A percentile compares a stretch with the other conserved stretches of the same genome.
Evolutionary conservation across 2,113 vertebrate species (phyloP).

Genomic region (Elanoides forficatus): DNA sequence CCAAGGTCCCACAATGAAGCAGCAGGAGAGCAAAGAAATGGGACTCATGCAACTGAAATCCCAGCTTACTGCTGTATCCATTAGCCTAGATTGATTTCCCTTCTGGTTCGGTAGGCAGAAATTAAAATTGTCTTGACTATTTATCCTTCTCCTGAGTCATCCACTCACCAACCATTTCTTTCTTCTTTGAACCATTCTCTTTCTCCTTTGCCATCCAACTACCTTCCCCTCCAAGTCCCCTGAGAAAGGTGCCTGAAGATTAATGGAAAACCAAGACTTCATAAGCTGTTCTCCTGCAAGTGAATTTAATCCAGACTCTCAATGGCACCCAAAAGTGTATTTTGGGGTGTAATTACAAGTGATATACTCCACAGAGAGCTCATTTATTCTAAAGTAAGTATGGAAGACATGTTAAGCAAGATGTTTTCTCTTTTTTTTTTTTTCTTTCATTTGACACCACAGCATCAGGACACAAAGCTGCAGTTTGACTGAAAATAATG

Average conservation of each 20-base stretch:
- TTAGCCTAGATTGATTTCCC: background rate
- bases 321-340: background rate
- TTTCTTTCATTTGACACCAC: background rate
- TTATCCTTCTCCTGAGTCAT: background rate
- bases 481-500: slow-evolving; percentile 18
- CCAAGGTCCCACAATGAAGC: accelerated
- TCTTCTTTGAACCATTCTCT: background rate
- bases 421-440: background rate
- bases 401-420: background rate
- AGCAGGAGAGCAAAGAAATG: background rate
- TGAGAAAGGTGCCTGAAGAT: background rate
- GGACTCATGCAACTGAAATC: background rate
- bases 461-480: slow-evolving; percentile 19
- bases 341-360: slow-evolving; percentile 1
- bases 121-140: background rate
- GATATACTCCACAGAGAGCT: slow-evolving; percentile 33
- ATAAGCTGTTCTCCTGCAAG: background rate
- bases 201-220: background rate
- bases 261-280: background rate
- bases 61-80: background rate
- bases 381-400: background rate
- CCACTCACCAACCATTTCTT: background rate
- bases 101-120: background rate
- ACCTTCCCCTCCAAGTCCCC: background rate
- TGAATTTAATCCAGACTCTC: background rate